phyloP scores from a whole-genome alignment of 2,797 vertebrate genomes.

The Enteromius unitaeniatus region DNA sequence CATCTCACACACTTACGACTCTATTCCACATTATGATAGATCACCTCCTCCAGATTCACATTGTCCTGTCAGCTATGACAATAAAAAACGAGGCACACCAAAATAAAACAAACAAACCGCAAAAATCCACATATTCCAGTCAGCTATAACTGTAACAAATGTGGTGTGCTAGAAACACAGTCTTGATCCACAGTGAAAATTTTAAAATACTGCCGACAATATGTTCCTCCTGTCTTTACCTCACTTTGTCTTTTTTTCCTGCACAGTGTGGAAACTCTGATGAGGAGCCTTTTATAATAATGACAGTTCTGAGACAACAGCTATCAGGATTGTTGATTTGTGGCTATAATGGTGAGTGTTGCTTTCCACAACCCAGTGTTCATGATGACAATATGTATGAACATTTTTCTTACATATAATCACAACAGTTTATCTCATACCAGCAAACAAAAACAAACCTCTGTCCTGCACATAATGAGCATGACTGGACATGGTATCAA shows the following conservation, averaged over 20 bases:
- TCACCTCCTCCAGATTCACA: slow-evolving; percentile 55
- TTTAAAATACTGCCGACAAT: slow-evolving; percentile 47
- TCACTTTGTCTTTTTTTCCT: slow-evolving; percentile 34
- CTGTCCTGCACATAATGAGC: not conserved
- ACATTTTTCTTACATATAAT: not conserved
- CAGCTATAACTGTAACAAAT: slow-evolving; percentile 47
- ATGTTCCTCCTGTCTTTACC: slow-evolving; percentile 23
- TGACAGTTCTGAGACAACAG: slow-evolving; percentile 39
- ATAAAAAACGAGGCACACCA: slow-evolving; percentile 44
- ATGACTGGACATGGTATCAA: not conserved
- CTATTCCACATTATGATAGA: slow-evolving; percentile 61
- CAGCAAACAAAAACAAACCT: not conserved
- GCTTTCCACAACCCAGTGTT: slow-evolving; percentile 12
- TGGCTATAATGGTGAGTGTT: slow-evolving; percentile 13
- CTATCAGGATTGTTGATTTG: slow-evolving; percentile 36
- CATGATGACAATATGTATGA: not conserved
- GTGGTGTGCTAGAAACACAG: slow-evolving; percentile 30
- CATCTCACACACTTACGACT: slow-evolving; percentile 61
- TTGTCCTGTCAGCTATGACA: slow-evolving; percentile 46
- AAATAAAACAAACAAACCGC: slow-evolving; percentile 47
- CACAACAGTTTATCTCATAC: not conserved
- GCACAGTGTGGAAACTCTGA: slow-evolving; percentile 8
- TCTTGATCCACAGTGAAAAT: slow-evolving; percentile 22
- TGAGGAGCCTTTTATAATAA: slow-evolving; percentile 19
- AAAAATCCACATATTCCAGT: slow-evolving; percentile 45